Base-by-base conservation (phyloP, 2,888 invertebrate genomes). In the Latrodectus hesperus region DNA sequence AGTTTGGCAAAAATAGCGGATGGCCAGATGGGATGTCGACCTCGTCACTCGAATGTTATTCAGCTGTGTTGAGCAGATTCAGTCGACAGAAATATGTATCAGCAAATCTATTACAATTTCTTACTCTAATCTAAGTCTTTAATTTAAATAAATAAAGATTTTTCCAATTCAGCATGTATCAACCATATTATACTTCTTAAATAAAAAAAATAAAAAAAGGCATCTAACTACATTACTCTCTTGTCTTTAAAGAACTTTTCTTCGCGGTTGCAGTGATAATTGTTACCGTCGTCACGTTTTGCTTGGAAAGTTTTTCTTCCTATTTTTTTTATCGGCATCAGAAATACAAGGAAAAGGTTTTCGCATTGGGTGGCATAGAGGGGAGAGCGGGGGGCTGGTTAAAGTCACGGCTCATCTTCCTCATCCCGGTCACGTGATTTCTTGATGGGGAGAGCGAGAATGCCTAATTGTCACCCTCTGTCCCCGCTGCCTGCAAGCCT, bases 371-470 rank as follows among this genome's bases (percentile, higher is more conserved):
- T 9, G 49, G 12, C 12, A 65, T 73, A 81, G 38, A 79, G 71
- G 60, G 60, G 10, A 49, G 16, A n/a, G 79, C 22, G 22, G 22
- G 22, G 22, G 22, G 22, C 22, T 22, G 16, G 55, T 55, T 55
- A 55, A 55, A 55, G 55, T 55, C 55, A 55, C 55, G 6, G 55
- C 16, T 55, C 16, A 16, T 16, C 55, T 55, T 55, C 55, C 16
- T 55, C 16, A 55, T 6, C 55, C 55, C 55, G n/a, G 81, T 81
- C 81, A 81, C 81, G 81, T 81, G 81, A 73, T 64, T 64, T 73
- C 73, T 51, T 71, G 79, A 79, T 79, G 79, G 71, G 71, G n/a
- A 17, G n/a, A 17, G 22, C 14, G 67, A n/a, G 60, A 11, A 60
- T 38, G 10, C 67, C 77, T 71, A 71, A 71, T 71, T 71, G 71